Evolutionary conservation across 2,113 vertebrate species (phyloP).

Genomic region (Petrocephalus microphthalmus): DNA sequence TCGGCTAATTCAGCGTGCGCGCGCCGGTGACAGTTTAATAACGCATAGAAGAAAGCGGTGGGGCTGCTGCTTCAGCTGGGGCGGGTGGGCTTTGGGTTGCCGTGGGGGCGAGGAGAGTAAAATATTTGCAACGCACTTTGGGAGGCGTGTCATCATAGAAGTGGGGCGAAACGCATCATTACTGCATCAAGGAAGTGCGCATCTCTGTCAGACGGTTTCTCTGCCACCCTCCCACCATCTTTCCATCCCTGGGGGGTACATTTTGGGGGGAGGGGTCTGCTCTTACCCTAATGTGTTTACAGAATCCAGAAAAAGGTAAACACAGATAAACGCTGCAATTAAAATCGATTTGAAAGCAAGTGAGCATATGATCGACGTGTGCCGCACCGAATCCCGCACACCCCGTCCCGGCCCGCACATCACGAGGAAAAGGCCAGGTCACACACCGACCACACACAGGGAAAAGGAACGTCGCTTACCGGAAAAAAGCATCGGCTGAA

Average conservation of each 20-base stretch:
- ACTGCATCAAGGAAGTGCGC: conserved; percentile 22
- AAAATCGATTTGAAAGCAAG: background rate
- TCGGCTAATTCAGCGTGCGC: background rate
- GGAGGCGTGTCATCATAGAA: conserved; percentile 49
- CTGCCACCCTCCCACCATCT: background rate
- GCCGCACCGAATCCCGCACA: background rate
- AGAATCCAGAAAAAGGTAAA: background rate
- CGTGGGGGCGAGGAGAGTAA: conserved; percentile 21
- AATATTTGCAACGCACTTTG: conserved; percentile 49
- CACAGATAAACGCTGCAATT: background rate
- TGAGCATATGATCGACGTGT: background rate
- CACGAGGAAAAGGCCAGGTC: background rate
- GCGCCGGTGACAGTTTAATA: background rate
- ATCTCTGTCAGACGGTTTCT: background rate
- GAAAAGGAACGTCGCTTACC: background rate
- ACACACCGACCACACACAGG: background rate
- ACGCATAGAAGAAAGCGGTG: background rate
- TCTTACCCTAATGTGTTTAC: background rate
- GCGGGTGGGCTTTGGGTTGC: conserved; percentile 26
- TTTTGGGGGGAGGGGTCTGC: background rate
- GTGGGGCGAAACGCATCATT: conserved; percentile 36
- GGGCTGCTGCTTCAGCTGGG: conserved; percentile 58
- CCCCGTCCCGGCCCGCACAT: background rate
- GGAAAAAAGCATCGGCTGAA: background rate
- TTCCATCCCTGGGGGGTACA: background rate